These are phyloP conservation scores for Musca domestica DNA, from an alignment of 1,140 invertebrate species.

Conservation along the genomic window DNA sequence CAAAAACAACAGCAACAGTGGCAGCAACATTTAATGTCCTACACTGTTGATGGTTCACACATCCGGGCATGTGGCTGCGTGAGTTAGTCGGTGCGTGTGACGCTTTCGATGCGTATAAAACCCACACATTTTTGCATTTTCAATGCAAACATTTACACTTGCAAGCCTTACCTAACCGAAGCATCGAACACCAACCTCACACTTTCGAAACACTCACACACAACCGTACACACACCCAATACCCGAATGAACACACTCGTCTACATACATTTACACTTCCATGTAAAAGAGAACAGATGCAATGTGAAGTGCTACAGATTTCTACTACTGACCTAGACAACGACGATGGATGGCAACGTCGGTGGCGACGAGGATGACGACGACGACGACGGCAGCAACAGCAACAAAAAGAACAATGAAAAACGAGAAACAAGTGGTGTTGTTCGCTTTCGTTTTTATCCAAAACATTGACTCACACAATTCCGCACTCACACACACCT, in stretches of 20 bases:
- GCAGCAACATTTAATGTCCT: constrained; percentile 27
- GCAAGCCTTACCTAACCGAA: not conserved
- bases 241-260: not conserved
- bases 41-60: not conserved
- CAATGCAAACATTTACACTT: not conserved
- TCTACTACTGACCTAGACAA: constrained; percentile 28
- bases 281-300: not conserved
- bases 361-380: not conserved
- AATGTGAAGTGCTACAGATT: not conserved
- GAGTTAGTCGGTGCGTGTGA: constrained; percentile 13
- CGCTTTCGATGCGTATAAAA: constrained; percentile 25
- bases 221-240: not conserved
- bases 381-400: not conserved
- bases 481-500: too few species aligned
- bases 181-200: constrained; percentile 6
- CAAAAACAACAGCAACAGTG: constrained; percentile 32
- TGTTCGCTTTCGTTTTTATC: constrained; percentile 5
- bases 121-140: not conserved
- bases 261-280: not conserved
- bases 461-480: too few species aligned
- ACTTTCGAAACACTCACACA: not conserved
- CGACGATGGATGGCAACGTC: constrained; percentile 12
- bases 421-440: constrained; percentile 11
- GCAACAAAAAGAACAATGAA: not conserved
- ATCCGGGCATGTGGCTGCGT: not conserved